Conservation (phyloP, 1,140 invertebrate genomes). For the Drosophila lacertosa region DNA sequence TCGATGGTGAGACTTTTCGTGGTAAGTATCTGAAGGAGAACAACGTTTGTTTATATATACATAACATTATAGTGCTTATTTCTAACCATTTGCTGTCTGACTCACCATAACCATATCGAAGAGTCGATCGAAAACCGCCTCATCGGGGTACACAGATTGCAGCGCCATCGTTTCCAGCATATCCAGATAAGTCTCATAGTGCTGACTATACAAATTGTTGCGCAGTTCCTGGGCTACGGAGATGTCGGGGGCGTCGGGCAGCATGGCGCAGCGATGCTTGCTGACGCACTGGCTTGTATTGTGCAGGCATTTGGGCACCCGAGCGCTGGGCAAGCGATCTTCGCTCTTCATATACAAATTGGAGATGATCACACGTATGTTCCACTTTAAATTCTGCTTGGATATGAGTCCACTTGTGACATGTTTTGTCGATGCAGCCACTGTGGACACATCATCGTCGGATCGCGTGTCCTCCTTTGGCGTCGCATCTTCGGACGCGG, state of each 20-base stretch:
- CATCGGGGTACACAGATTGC: conserved; percentile 59
- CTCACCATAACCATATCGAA: conserved; percentile 64
- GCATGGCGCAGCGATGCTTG: conserved; percentile 52
- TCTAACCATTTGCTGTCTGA: not conserved
- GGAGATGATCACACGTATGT: conserved; percentile 59
- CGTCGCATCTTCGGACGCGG: not conserved
- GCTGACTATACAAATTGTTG: conserved; percentile 50
- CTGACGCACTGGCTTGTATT: conserved; percentile 52
- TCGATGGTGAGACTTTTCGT: conserved; percentile 39
- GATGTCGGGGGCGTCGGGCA: conserved; percentile 61
- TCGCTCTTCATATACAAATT: conserved; percentile 64
- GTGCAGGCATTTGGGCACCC: conserved; percentile 58
- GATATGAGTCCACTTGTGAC: not conserved
- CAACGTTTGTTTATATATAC: too few species aligned
- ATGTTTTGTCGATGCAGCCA: not conserved
- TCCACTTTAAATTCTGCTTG: conserved; percentile 42
- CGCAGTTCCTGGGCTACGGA: conserved; percentile 36
- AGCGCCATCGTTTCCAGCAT: conserved; percentile 55
- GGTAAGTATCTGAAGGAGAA: conserved; percentile 41
- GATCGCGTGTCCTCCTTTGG: not conserved
- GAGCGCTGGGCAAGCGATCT: conserved; percentile 47
- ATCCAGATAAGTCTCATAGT: conserved; percentile 65
- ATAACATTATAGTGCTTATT: too few species aligned
- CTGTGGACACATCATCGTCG: conserved; percentile 17
- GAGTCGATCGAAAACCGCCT: conserved; percentile 48